Evolutionary conservation across 2,888 invertebrate species (phyloP).

Genomic region (Luperina testacea): DNA sequence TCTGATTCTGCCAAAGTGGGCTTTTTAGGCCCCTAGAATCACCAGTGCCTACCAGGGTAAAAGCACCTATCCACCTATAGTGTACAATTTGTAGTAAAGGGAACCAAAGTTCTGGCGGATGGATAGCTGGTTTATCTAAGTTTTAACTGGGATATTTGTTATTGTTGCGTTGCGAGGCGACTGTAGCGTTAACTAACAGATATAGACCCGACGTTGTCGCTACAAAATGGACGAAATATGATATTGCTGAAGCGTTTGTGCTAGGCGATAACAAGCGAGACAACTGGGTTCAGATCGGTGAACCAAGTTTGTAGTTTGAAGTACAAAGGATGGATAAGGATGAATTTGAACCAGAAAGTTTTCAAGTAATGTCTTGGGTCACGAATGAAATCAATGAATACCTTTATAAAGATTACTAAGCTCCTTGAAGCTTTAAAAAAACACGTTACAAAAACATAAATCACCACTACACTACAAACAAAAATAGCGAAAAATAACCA

Average conservation of each 20-base stretch:
- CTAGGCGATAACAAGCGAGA: conserved; percentile 21
- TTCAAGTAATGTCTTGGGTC: background rate
- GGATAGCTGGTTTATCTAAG: conserved; percentile 66
- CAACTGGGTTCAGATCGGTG: conserved; percentile 20
- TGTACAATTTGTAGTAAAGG: conserved; percentile 63
- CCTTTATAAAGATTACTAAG: background rate
- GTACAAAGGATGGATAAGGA: background rate
- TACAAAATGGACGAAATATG: conserved; percentile 52
- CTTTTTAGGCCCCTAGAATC: too few species aligned
- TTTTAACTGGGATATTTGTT: conserved; percentile 68
- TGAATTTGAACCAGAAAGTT: background rate
- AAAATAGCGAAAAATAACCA: conserved; percentile 3
- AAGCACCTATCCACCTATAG: conserved; percentile 27
- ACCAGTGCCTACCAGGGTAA: background rate
- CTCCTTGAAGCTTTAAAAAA: background rate
- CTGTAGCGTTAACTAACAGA: conserved; percentile 49
- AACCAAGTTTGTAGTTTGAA: conserved; percentile 7
- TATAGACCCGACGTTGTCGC: conserved; percentile 35
- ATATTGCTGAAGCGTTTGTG: conserved; percentile 42
- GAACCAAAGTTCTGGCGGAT: conserved; percentile 63
- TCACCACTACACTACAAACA: background rate
- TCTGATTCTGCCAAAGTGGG: too few species aligned
- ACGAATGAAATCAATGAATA: background rate
- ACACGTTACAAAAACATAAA: background rate
- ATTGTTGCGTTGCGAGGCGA: conserved; percentile 65